A percentile compares a stretch with the other conserved stretches of the same genome.
Conservation (phyloP, 2,797 vertebrate genomes). For the Rhabdophis nuchalis region DNA sequence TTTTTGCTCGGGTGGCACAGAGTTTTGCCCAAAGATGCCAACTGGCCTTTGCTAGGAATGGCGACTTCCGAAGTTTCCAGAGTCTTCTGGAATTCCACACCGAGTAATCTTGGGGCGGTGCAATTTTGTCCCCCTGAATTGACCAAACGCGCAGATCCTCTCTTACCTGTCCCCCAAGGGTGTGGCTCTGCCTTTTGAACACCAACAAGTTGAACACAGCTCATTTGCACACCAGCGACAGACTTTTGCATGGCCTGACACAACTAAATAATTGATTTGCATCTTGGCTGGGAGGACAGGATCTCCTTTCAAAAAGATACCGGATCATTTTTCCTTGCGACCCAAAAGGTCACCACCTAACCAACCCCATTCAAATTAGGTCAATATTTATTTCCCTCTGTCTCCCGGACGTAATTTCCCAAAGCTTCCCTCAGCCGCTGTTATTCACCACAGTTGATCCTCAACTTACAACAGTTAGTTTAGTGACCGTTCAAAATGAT, state of each 20-base stretch:
- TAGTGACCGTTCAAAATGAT: neutral
- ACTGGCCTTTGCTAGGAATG: neutral
- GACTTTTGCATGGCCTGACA: slow-evolving; percentile 24
- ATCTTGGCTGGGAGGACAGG: neutral
- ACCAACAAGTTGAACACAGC: neutral
- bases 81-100: neutral
- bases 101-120: neutral
- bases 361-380: neutral
- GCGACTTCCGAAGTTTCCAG: neutral
- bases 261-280: neutral
- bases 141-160: neutral
- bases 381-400: neutral
- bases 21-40: neutral
- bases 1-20: neutral
- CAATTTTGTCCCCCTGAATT: neutral
- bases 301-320: neutral
- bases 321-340: neutral
- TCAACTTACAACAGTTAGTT: neutral
- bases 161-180: neutral
- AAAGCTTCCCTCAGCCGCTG: neutral
- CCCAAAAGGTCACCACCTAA: neutral
- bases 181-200: neutral
- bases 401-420: neutral
- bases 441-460: neutral
- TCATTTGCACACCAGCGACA: neutral